These are phyloP conservation scores for Pseudoatta argentina DNA, from an alignment of 1,140 invertebrate genomes.

Conservation along the genomic window DNA sequence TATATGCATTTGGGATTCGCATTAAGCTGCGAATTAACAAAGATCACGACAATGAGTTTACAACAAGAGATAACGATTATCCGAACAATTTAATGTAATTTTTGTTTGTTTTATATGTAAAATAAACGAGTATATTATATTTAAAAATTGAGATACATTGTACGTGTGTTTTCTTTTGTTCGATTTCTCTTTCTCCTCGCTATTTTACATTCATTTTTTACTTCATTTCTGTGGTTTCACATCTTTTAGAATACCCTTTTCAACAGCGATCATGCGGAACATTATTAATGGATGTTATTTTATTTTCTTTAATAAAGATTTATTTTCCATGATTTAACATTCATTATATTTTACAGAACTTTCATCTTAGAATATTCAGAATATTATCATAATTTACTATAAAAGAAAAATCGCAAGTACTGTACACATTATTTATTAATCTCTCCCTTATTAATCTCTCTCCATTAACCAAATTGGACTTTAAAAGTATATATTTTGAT, in stretches of 20 bases:
- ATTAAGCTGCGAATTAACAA: constrained; percentile 57
- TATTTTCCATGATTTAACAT: constrained; percentile 19
- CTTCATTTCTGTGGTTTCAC: constrained; percentile 23
- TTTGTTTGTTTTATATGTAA: neutral
- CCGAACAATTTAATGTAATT: neutral
- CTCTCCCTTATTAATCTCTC: neutral
- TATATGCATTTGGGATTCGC: constrained; percentile 18
- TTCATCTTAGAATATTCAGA: neutral
- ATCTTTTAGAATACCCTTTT: neutral
- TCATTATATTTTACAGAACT: constrained; percentile 17
- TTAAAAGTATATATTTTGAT: too few species aligned
- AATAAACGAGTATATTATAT: constrained; percentile 6
- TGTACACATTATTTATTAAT: neutral
- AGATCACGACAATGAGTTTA: constrained; percentile 22
- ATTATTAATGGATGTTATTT: constrained; percentile 34
- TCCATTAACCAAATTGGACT: too few species aligned
- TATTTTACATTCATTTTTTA: neutral
- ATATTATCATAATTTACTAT: constrained; percentile 11
- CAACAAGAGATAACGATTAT: neutral
- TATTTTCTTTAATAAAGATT: constrained; percentile 22
- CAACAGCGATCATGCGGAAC: constrained; percentile 1
- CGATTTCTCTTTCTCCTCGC: neutral
- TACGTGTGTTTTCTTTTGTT: constrained; percentile 2
- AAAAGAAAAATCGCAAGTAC: neutral
- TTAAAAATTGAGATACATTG: neutral